Conservation (phyloP, 2,113 vertebrate genomes). For the Oriolus oriolus region DNA sequence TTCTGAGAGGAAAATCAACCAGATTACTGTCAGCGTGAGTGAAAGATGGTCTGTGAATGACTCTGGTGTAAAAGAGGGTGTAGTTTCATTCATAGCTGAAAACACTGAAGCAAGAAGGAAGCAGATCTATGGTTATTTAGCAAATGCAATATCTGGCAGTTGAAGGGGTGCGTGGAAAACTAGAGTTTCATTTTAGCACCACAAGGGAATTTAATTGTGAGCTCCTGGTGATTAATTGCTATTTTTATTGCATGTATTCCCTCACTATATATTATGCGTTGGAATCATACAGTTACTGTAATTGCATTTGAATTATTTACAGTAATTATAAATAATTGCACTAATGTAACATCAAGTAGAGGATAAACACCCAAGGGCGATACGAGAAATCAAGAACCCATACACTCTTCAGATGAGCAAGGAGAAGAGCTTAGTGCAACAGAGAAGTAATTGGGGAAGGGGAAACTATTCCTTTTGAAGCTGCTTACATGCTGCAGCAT, state of each 20-base stretch:
- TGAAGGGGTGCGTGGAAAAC: background rate
- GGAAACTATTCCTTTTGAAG: background rate
- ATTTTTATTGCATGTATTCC: background rate
- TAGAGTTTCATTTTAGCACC: background rate
- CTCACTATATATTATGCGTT: background rate
- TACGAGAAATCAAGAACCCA: background rate
- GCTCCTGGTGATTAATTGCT: background rate
- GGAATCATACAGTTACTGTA: constrained; percentile 29
- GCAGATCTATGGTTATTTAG: background rate
- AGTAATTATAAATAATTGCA: constrained; percentile 46
- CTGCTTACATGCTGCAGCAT: background rate
- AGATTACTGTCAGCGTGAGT: background rate
- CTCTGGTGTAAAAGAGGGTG: background rate
- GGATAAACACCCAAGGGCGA: background rate
- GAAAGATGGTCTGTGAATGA: background rate
- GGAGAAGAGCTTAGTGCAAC: background rate
- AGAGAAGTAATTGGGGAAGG: background rate
- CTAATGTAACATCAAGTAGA: background rate
- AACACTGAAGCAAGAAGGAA: background rate
- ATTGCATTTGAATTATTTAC: constrained; percentile 52
- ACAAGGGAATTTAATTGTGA: background rate
- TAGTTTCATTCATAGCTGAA: background rate
- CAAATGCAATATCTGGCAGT: background rate
- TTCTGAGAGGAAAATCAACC: background rate
- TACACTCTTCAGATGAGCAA: background rate